phyloP scores from a whole-genome alignment of 2,113 vertebrate genomes.

The Dromiciops gliroides region DNA sequence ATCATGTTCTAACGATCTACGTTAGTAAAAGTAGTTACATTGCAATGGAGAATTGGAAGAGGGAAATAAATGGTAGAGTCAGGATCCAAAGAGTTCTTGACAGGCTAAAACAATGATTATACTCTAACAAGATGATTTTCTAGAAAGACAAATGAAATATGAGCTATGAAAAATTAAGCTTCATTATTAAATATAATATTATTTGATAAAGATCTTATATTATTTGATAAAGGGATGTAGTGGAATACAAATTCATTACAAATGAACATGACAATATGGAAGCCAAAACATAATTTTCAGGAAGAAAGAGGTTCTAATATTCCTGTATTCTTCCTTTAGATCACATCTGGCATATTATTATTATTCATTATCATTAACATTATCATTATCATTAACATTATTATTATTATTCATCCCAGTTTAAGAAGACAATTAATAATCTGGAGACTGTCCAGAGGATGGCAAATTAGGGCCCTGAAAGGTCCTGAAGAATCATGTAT shows the following conservation, averaged over 20 bases:
- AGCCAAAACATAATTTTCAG: neutral
- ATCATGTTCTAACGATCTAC: neutral
- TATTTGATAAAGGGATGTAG: neutral
- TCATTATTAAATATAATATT: neutral
- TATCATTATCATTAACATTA: no score
- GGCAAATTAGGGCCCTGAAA: neutral
- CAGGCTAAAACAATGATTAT: neutral
- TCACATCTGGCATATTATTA: neutral
- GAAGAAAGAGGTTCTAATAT: neutral
- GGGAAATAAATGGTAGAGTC: neutral
- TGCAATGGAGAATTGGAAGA: neutral
- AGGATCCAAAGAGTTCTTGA: neutral
- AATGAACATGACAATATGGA: neutral
- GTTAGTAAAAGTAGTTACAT: neutral
- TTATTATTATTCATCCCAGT: neutral
- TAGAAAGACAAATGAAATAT: neutral
- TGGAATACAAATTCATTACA: neutral
- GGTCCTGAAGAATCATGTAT: neutral
- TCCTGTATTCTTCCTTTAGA: neutral
- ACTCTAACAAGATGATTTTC: neutral
- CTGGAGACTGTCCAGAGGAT: neutral
- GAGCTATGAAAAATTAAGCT: no score
- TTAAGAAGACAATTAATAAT: neutral
- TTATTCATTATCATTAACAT: no score
- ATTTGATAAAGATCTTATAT: neutral